Evolutionary conservation across 2,888 invertebrate species (phyloP).

Genomic region (Apamea anceps): DNA sequence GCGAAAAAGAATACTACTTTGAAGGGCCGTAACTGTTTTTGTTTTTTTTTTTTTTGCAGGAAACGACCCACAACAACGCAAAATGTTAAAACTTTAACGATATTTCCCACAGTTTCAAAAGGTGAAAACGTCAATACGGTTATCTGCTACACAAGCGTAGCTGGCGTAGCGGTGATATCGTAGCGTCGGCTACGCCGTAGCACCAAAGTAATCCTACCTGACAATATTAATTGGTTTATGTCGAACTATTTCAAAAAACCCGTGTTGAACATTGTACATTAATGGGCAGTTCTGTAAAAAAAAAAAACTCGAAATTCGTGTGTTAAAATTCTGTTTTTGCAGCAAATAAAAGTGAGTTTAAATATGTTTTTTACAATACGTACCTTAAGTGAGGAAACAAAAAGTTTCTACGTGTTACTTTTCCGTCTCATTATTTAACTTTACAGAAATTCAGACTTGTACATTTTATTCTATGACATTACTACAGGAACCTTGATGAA

Average conservation of each 20-base stretch:
- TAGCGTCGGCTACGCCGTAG: constrained; percentile 36
- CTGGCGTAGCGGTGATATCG: constrained; percentile 45
- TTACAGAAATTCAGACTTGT: background rate
- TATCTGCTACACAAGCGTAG: constrained; percentile 28
- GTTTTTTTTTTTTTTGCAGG: background rate
- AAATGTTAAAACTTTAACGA: background rate
- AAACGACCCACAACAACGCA: background rate
- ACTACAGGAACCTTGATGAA: constrained; percentile 25
- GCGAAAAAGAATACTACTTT: background rate
- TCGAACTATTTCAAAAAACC: constrained; percentile 12
- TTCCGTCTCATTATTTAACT: constrained; percentile 4
- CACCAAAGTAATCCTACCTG: constrained; percentile 4
- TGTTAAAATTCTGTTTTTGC: background rate
- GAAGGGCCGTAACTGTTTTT: too few relatives aligned
- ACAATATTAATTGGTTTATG: constrained; percentile 40
- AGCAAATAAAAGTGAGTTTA: background rate
- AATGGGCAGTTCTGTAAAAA: background rate
- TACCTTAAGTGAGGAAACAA: background rate
- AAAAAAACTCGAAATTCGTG: background rate
- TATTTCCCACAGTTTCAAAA: background rate
- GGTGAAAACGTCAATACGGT: constrained; percentile 28
- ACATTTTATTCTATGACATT: constrained; percentile 3
- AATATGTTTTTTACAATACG: background rate
- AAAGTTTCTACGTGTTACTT: constrained; percentile 1
- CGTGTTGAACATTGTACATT: background rate